phyloP scores from a whole-genome alignment of 2,888 invertebrate species.

The Stenodera caucasica region DNA sequence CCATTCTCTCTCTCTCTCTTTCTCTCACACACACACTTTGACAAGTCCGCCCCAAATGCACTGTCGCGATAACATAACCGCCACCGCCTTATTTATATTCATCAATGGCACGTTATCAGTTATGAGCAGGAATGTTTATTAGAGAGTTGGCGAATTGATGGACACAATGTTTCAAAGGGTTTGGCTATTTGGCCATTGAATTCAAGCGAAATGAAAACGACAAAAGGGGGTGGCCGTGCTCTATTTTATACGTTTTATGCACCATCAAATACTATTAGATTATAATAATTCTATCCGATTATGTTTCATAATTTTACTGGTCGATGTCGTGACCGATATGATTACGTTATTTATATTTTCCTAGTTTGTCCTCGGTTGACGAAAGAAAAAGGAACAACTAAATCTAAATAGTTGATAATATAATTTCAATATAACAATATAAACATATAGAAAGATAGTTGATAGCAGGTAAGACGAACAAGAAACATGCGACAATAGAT shows the following conservation, averaged over 20 bases:
- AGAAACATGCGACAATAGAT: constrained; percentile 26
- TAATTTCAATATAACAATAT: background rate
- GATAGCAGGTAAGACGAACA: constrained; percentile 26
- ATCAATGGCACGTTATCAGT: constrained; percentile 56
- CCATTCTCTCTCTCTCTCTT: too few species aligned
- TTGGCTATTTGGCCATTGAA: background rate
- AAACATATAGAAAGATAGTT: constrained; percentile 10
- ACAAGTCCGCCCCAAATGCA: constrained; percentile 45
- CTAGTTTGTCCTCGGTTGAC: background rate
- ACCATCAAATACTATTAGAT: constrained; percentile 7
- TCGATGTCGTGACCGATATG: constrained; percentile 24
- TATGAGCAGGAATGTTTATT: constrained; percentile 55
- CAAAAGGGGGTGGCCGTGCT: background rate
- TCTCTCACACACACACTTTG: too few species aligned
- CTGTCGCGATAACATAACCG: constrained; percentile 51
- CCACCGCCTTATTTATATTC: constrained; percentile 56
- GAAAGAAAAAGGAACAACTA: background rate
- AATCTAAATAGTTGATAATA: background rate
- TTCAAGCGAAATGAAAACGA: background rate
- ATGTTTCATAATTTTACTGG: constrained; percentile 20
- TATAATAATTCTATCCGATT: constrained; percentile 13
- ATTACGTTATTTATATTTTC: constrained; percentile 18
- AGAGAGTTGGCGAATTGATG: constrained; percentile 30
- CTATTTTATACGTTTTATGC: background rate
- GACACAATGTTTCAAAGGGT: constrained; percentile 14